Conservation (phyloP, 2,113 vertebrate species). For the Trogon surrucura region DNA sequence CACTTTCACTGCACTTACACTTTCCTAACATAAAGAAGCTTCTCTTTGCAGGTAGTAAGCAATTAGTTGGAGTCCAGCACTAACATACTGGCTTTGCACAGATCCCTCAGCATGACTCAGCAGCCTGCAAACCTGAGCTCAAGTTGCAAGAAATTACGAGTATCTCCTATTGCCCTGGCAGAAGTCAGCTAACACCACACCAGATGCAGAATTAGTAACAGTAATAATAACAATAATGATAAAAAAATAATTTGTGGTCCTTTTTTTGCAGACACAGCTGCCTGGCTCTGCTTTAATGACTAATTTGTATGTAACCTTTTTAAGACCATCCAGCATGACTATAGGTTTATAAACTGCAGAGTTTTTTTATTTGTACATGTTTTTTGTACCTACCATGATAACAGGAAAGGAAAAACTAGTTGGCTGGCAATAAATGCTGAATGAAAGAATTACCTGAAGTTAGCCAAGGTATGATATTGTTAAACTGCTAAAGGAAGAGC, state of each 20-base stretch:
- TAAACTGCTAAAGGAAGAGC: not conserved
- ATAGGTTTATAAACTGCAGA: not conserved
- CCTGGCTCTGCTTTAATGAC: not conserved
- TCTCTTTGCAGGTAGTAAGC: not conserved
- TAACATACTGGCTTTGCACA: not conserved
- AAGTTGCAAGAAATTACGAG: not conserved
- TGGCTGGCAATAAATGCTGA: not conserved
- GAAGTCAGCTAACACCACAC: not conserved
- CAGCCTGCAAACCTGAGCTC: not conserved
- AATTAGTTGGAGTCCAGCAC: not conserved
- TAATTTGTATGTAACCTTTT: not conserved
- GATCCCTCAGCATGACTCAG: conserved; percentile 16
- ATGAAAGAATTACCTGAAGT: not conserved
- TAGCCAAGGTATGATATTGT: not conserved
- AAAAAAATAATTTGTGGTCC: not conserved
- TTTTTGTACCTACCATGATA: not conserved
- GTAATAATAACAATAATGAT: not conserved
- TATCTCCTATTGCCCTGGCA: not conserved
- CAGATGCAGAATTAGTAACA: not conserved
- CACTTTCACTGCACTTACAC: not conserved
- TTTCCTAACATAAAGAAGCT: not conserved
- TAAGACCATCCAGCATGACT: not conserved
- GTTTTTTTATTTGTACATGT: not conserved
- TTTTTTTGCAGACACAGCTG: not conserved
- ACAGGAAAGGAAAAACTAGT: not conserved